Evolutionary conservation across 2,888 invertebrate species (phyloP).

Genomic region (Smittia sp.): DNA sequence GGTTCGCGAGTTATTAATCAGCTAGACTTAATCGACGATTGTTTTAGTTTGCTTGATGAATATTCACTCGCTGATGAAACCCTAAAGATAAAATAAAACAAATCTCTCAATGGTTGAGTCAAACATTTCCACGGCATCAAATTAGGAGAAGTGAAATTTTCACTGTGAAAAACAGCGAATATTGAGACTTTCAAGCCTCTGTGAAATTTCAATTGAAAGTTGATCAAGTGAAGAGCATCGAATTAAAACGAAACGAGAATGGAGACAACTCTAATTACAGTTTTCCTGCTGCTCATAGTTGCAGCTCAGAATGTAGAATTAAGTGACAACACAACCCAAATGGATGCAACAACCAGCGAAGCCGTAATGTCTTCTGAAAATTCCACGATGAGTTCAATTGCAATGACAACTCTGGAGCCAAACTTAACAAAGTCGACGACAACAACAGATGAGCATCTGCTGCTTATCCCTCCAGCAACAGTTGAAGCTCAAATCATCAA

Average conservation of each 20-base stretch:
- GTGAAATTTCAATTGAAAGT: not conserved
- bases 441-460: not conserved
- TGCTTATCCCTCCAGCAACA: slow-evolving; percentile 31
- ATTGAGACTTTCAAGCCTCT: not conserved
- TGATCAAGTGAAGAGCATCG: not conserved
- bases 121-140: not conserved
- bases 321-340: not conserved
- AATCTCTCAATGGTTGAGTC: slow-evolving; percentile 23
- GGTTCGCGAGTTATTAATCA: not conserved
- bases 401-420: not conserved
- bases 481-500: slow-evolving; percentile 32
- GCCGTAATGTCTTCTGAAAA: not conserved
- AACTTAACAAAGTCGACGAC: not conserved
- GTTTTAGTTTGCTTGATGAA: not conserved
- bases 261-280: not conserved
- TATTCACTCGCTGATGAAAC: not conserved
- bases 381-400: not conserved
- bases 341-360: not conserved
- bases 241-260: not conserved
- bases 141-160: not conserved
- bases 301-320: not conserved
- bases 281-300: not conserved
- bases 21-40: not conserved
- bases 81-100: not conserved
- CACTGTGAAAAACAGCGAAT: not conserved